Base-by-base conservation (phyloP, 1,140 invertebrate species). In the Plodia interpunctella region DNA sequence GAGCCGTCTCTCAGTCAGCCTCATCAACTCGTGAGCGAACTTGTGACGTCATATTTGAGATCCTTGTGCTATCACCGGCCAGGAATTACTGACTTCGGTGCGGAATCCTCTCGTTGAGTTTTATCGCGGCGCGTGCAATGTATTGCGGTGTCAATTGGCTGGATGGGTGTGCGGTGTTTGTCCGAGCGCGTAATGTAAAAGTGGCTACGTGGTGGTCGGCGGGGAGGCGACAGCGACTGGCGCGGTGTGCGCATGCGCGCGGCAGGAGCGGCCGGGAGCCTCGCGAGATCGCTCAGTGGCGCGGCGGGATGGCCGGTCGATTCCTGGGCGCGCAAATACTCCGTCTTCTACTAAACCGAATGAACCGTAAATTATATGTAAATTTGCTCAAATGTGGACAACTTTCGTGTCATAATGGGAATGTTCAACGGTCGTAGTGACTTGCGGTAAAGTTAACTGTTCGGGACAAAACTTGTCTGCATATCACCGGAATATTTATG, bases 301-400 rank as follows among this genome's bases (percentile, higher is more conserved):
- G 83, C 83, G 81, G 72, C 76, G 80, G 81, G 73, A 77, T 72
- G 78, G 73, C 74, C 74, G 85, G 83, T 84, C 83, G 85, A 88
- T 85, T 82, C 78, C 72, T 77, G 75, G 70, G 66, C 72, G 75
- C 76, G 75, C 69, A 67, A 74, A 74, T 57, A 68, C 62, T 70
- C 55, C 50, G 59, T 35, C 53, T 58, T 65, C 62, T 60, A 38
- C 64, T 1, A 66, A 66, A 70, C 68, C 67, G 67, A 74, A 75
- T 70, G 61, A 76, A 68, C 68, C 70, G 66, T 69, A 62, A 71
- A 72, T 62, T 57, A 44, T 44, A 49, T 15, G 28, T 49, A 32
- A 57, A 60, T 55, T 21, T 21, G 18, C 30, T 15, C 13, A 11
- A 32, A 55, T 32, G 30, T 32, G 30, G 30, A 32, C 30, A 32